phyloP scores from a whole-genome alignment of 2,113 vertebrate genomes.

The Uria lomvia region DNA sequence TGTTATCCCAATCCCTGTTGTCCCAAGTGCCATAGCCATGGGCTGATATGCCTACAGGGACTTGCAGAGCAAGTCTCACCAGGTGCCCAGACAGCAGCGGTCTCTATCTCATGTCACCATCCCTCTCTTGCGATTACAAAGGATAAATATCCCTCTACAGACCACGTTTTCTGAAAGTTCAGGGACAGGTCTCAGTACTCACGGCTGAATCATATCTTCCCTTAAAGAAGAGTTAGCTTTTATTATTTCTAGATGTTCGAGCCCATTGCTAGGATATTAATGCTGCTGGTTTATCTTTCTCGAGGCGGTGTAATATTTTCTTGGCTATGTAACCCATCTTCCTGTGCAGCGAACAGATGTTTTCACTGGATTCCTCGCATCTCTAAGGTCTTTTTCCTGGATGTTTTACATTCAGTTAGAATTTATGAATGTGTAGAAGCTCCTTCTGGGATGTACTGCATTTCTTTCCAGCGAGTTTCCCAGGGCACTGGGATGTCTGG shows the following conservation, averaged over 20 bases:
- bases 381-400: constrained; percentile 57
- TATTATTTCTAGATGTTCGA: background rate
- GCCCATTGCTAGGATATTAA: background rate
- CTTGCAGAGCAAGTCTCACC: background rate
- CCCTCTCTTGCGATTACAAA: background rate
- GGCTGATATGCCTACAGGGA: background rate
- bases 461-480: constrained; percentile 44
- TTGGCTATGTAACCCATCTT: constrained; percentile 35
- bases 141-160: background rate
- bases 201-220: background rate
- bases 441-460: constrained; percentile 45
- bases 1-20: background rate
- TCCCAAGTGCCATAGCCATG: rapidly evolving
- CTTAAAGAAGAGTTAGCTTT: background rate
- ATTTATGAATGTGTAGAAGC: constrained; percentile 52
- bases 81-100: background rate
- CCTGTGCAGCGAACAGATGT: constrained; percentile 27
- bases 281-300: constrained; percentile 36
- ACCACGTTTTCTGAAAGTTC: background rate
- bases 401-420: constrained; percentile 50
- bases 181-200: background rate
- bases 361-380: constrained; percentile 51
- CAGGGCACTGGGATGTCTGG: background rate
- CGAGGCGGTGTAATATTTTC: constrained; percentile 42
- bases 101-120: background rate